phyloP scores from a whole-genome alignment of 2,888 invertebrate genomes.

The Ormyrus pomaceus region DNA sequence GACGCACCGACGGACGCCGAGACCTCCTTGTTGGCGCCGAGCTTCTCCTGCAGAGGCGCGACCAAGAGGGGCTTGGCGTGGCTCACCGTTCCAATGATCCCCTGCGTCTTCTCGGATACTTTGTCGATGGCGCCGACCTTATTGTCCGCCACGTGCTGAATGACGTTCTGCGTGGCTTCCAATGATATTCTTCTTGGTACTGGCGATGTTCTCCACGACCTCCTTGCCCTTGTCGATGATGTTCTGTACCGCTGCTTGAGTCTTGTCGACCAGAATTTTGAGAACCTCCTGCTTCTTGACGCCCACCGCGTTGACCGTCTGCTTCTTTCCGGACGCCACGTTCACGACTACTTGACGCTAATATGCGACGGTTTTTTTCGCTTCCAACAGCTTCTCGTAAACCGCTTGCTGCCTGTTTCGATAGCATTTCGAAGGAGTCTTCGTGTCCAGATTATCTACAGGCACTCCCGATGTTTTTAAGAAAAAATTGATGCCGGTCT shows the following conservation, averaged over 20 bases:
- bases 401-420: no score
- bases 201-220: neutral
- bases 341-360: neutral
- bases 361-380: neutral
- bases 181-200: constrained; percentile 10
- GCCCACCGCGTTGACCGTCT: neutral
- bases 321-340: neutral
- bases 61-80: neutral
- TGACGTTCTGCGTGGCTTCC: neutral
- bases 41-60: neutral
- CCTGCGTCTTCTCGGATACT: constrained; percentile 1
- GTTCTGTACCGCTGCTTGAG: neutral
- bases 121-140: neutral
- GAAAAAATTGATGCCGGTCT: no score
- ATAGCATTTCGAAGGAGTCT: no score
- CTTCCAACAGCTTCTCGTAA: neutral
- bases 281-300: neutral
- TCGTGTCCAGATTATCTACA: no score
- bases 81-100: constrained; percentile 13
- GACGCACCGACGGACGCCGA: neutral
- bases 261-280: neutral
- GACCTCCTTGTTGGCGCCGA: neutral
- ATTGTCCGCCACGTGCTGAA: neutral
- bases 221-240: constrained; percentile 2
- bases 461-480: no score